Conservation (phyloP, 2,797 vertebrate genomes). For the Darevskia nairensis region DNA sequence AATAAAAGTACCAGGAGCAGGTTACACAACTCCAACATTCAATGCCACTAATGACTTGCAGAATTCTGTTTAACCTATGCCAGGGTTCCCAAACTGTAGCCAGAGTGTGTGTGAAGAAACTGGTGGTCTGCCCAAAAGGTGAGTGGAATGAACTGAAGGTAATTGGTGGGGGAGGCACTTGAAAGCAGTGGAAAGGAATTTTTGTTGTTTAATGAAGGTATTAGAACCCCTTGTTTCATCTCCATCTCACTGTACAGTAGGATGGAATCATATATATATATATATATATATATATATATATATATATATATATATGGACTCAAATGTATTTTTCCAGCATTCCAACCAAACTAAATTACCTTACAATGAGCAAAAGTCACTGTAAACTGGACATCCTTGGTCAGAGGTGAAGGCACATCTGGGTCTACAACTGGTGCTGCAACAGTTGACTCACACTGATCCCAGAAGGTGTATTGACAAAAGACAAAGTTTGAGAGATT, state of each 20-base stretch:
- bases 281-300: neutral
- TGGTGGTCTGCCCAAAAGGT: too few relatives aligned
- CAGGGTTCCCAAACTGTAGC: neutral
- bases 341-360: slow-evolving; percentile 72
- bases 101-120: neutral
- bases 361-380: slow-evolving; percentile 94
- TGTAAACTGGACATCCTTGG: slow-evolving; percentile 88
- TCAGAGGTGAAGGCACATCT: slow-evolving; percentile 86
- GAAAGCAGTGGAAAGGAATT: too few relatives aligned
- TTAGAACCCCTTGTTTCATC: neutral
- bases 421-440: slow-evolving; percentile 96
- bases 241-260: neutral
- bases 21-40: neutral
- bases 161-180: too few relatives aligned
- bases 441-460: slow-evolving; percentile 89
- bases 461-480: slow-evolving; percentile 98
- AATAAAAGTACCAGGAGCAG: neutral
- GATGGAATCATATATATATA: neutral
- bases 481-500: slow-evolving; percentile 98
- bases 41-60: neutral
- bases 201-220: neutral
- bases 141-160: too few relatives aligned
- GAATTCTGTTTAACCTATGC: neutral
- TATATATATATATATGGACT: neutral
- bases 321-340: neutral